phyloP scores from a whole-genome alignment of 2,113 vertebrate genomes.

The Ctenodactylus gundi region DNA sequence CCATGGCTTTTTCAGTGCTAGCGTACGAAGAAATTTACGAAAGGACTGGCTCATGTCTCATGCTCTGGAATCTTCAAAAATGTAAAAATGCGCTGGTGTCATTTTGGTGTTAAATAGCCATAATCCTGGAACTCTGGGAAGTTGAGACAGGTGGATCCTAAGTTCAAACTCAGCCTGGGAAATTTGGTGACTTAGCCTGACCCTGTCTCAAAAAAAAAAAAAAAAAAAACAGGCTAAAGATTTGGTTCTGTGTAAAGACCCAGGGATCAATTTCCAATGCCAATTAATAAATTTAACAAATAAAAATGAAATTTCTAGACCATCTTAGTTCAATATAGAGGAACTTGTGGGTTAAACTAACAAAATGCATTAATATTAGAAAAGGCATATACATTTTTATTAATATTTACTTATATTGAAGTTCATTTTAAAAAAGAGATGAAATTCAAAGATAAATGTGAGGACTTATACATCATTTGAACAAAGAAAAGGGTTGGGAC shows the following conservation, averaged over 20 bases:
- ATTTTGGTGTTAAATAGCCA: too few species aligned
- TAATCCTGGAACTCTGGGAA: too few species aligned
- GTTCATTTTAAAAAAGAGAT: constrained; percentile 10
- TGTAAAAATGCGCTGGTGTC: not conserved
- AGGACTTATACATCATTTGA: not conserved
- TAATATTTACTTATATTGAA: not conserved
- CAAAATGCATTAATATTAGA: not conserved
- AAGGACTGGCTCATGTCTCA: not conserved
- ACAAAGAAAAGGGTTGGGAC: not conserved
- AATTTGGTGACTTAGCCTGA: too few species aligned
- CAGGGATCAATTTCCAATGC: too few species aligned
- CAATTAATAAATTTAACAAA: too few species aligned
- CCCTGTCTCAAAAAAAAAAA: too few species aligned
- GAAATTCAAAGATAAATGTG: not conserved
- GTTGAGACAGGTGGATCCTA: too few species aligned
- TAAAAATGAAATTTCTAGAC: too few species aligned
- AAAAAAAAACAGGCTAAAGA: too few species aligned
- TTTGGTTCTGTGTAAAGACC: too few species aligned
- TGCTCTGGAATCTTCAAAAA: not conserved
- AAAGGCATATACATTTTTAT: not conserved
- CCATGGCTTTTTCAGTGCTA: not conserved
- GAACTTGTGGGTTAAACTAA: not conserved
- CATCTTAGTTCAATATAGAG: not conserved
- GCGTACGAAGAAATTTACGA: not conserved
- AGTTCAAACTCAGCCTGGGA: too few species aligned